phyloP scores from a whole-genome alignment of 1,140 invertebrate genomes.

The Drosophila willistoni region DNA sequence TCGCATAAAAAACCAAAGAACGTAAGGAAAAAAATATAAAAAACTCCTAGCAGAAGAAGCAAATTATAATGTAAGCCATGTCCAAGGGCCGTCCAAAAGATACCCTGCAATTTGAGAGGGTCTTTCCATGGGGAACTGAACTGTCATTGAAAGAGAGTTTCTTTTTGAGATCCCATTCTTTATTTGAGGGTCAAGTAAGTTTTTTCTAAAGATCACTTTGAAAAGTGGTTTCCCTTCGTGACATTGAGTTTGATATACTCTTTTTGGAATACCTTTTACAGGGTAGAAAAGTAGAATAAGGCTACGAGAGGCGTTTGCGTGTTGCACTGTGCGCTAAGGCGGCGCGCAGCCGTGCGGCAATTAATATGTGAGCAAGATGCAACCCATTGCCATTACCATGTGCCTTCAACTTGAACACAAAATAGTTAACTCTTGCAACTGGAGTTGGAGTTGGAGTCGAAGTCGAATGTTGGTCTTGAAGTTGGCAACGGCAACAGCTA shows the following conservation, averaged over 20 bases:
- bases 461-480: slow-evolving; percentile 15
- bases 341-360: slow-evolving; percentile 78
- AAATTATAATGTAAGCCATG: slow-evolving; percentile 12
- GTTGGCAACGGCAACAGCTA: slow-evolving; percentile 70
- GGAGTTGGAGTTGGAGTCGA: slow-evolving; percentile 3
- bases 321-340: slow-evolving; percentile 40
- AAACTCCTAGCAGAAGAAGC: slow-evolving; percentile 12
- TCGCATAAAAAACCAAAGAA: slow-evolving; percentile 65
- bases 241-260: slow-evolving; percentile 17
- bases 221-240: no score
- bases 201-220: no score
- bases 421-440: slow-evolving; percentile 76
- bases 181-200: no score
- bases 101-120: neutral
- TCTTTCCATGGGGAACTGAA: no score
- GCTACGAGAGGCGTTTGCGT: slow-evolving; percentile 49
- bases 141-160: no score
- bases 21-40: slow-evolving; percentile 3
- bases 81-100: neutral
- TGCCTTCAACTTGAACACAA: slow-evolving; percentile 81
- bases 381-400: slow-evolving; percentile 79
- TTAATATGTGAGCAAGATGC: slow-evolving; percentile 80
- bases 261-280: slow-evolving; percentile 7
- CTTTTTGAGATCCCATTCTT: no score
- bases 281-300: slow-evolving; percentile 25